Percentiles rank a stretch among this genome's conserved stretches.
Conservation (phyloP, 2,113 vertebrate species). For the Ifrita kowaldi region DNA sequence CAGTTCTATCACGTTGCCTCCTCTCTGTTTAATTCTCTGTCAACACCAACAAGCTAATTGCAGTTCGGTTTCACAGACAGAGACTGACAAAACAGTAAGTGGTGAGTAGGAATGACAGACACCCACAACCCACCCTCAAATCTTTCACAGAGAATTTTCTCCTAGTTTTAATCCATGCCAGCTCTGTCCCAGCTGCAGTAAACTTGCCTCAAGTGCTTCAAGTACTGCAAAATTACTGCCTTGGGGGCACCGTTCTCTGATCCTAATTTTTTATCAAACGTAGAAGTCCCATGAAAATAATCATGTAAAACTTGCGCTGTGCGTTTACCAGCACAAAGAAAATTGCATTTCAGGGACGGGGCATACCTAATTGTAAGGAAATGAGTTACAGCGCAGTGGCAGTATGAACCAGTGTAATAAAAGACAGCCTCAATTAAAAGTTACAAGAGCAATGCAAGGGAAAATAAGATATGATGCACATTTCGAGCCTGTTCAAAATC, state of each 20-base stretch:
- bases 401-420: constrained; percentile 1
- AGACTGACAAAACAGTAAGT: background rate
- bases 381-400: constrained; percentile 19
- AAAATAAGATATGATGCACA: background rate
- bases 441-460: constrained; percentile 1
- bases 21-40: background rate
- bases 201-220: background rate
- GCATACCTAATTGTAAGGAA: constrained; percentile 35
- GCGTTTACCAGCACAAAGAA: constrained; percentile 33
- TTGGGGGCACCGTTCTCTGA: background rate
- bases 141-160: background rate
- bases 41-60: background rate
- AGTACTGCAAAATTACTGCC: background rate
- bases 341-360: constrained; percentile 42
- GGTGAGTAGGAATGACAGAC: background rate
- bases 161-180: background rate
- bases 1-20: background rate
- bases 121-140: background rate
- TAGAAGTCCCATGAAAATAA: background rate
- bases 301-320: background rate
- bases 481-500: background rate
- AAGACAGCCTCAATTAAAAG: constrained; percentile 56
- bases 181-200: background rate
- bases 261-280: background rate
- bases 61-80: background rate